Base-by-base conservation (phyloP, 2,888 invertebrate genomes). In the Tenthredo mesomela region DNA sequence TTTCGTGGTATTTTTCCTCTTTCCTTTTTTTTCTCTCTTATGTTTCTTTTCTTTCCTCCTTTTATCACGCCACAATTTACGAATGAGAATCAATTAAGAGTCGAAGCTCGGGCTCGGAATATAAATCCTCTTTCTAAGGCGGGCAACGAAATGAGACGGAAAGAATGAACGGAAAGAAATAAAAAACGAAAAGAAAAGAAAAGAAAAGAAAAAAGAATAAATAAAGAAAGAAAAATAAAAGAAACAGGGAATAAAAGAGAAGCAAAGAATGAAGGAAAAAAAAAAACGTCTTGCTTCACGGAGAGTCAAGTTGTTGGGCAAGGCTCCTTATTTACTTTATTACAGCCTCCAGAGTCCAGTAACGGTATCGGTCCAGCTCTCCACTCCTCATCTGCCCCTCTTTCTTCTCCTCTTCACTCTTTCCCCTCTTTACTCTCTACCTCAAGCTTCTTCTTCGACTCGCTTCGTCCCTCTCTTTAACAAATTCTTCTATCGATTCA, bases 251-350 rank as follows among this genome's bases (percentile, higher is more conserved):
- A 67, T 12, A 37, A 70, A 65, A 82, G 40, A 82, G 67, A 61
- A 82, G 50, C 25, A 37, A 37, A 80, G 40, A 40, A 80, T n/a
- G 29, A 82, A 50, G 25, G 61, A 70, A 82, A 47, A 89, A 87
- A 33, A 87, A 88, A 85, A 85, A 21, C 84, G 61, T 78, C 75
- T 77, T 58, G 80, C 82, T 75, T 85, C 85, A 75, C 83, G 87
- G 84, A 80, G 86, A 87, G 85, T 86, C 88, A 87, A 89, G 89
- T 90, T 89, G 90, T 91, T 89, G 87, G 86, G 88, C 89, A 88
- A 82, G 89, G 88, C 89, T 90, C 90, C 92, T 93, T 92, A 92
- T 93, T 93, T 92, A 92, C 91, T 92, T 92, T 92, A 92, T 92
- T 92, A 91, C 89, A 92, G 90, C 88, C 89, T 87, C 88, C 86